Percentiles rank a stretch among this genome's conserved stretches.
phyloP scores from a whole-genome alignment of 1,140 invertebrate genomes.

The Hycleus cichorii region DNA sequence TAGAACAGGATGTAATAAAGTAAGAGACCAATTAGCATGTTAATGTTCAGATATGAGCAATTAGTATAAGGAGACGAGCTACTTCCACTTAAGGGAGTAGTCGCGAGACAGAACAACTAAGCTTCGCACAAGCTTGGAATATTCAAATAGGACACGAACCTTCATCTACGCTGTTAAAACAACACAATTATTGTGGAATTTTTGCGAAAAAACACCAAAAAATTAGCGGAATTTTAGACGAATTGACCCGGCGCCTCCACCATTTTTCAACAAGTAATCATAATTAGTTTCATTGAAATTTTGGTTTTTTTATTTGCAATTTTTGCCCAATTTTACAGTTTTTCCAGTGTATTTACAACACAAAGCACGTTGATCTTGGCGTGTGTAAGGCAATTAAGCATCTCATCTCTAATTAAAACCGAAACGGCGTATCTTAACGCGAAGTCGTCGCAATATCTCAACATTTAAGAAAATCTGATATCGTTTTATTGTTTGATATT shows the following conservation, averaged over 20 bases:
- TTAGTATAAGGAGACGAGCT: conserved; percentile 35
- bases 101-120: conserved; percentile 29
- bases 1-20: conserved; percentile 35
- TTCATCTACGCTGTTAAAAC: conserved; percentile 42
- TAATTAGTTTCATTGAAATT: no score
- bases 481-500: conserved; percentile 26
- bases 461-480: conserved; percentile 24
- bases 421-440: conserved; percentile 30
- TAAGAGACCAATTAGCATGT: conserved; percentile 37
- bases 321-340: conserved; percentile 3
- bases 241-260: conserved; percentile 1
- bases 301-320: no score
- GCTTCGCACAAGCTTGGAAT: conserved; percentile 42
- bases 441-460: conserved; percentile 22
- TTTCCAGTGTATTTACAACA: conserved; percentile 17
- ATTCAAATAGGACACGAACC: conserved; percentile 43
- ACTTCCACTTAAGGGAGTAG: conserved; percentile 15
- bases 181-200: conserved; percentile 20
- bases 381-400: conserved; percentile 32
- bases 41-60: conserved; percentile 41
- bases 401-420: conserved; percentile 35
- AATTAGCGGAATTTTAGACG: no score
- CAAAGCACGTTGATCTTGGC: conserved; percentile 22
- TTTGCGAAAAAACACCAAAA: no score
- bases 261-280: background rate